Base-by-base conservation (phyloP, 2,113 vertebrate genomes). In the Odocoileus hemionus region DNA sequence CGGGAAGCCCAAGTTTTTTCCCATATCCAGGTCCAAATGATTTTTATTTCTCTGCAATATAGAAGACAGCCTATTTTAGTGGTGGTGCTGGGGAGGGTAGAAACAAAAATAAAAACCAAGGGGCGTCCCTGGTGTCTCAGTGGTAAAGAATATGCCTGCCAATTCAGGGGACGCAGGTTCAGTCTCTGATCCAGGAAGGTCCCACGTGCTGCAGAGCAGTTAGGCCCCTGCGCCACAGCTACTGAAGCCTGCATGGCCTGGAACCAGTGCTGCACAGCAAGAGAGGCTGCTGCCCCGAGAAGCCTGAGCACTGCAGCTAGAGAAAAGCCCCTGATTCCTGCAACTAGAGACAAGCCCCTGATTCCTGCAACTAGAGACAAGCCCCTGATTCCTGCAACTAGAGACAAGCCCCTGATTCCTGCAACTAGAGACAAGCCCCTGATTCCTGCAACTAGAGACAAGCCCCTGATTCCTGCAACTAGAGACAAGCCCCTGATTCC, bases 1-100 rank as follows among this genome's bases (percentile, higher is more conserved):
- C 11, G 64, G 17, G 64, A 70, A 70, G n/a, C n/a, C 45, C 86
- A 79, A 87, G 50, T 1, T 45, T 61, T 96, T 95, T 84, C 79
- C 26, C 21, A 45, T 61, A 79, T 67, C 5, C 2, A 57, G 45
- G 4, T 82, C 14, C 12, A 39, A 61, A 91, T 79, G 10, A 47
- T 39, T 95, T 90, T 58, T 16, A 36, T 74, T 76, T 86, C 12
- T 45, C 30, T 54, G 30, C 89, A 58, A 60, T 33, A 45, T 1
- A 82, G 52, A 28, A 86, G 61, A 85, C 13, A 52, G 19, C 17
- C 4, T 64, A 26, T 97, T 83, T 87, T 58, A 84, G 10, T 86
- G 12, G 16, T 52, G 39, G 30, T 64, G 21, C 36, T 91, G 19
- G 43, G 70, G 43, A 94, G 17, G 25, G 3, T 55, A 25, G 89